These are phyloP conservation scores for Dinomys branickii DNA, from an alignment of 2,113 vertebrate species.

Conservation along the genomic window DNA sequence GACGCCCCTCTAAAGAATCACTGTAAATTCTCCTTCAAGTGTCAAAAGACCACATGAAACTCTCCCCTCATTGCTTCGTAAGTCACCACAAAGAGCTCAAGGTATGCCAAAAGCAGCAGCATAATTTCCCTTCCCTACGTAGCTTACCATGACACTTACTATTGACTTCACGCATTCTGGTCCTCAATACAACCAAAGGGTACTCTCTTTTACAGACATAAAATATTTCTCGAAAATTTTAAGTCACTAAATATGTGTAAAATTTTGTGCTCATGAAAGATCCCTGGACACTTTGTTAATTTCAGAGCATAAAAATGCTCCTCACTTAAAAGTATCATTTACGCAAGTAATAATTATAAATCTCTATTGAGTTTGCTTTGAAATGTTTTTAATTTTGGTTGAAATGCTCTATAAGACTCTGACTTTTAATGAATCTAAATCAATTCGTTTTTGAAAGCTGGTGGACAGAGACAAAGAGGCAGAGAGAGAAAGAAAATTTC, in stretches of 20 bases:
- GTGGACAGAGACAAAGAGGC: not conserved
- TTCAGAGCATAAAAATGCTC: slow-evolving; percentile 70
- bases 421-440: slow-evolving; percentile 65
- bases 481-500: slow-evolving; percentile 7
- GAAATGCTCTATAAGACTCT: slow-evolving; percentile 62
- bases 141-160: slow-evolving; percentile 53
- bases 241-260: slow-evolving; percentile 66
- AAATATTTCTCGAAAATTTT: slow-evolving; percentile 67
- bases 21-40: slow-evolving; percentile 44
- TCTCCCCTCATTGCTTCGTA: not conserved
- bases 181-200: slow-evolving; percentile 51
- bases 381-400: slow-evolving; percentile 77
- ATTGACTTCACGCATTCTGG: slow-evolving; percentile 53
- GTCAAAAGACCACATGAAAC: slow-evolving; percentile 48
- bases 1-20: not conserved
- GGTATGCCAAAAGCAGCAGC: not conserved
- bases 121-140: not conserved
- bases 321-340: slow-evolving; percentile 75
- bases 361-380: slow-evolving; percentile 70
- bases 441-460: slow-evolving; percentile 57
- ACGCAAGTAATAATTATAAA: slow-evolving; percentile 73
- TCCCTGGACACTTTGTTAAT: slow-evolving; percentile 65
- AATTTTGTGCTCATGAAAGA: slow-evolving; percentile 55
- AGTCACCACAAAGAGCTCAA: slow-evolving; percentile 29
- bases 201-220: slow-evolving; percentile 53